phyloP scores from a whole-genome alignment of 2,888 invertebrate species.

The Cenopis cana region DNA sequence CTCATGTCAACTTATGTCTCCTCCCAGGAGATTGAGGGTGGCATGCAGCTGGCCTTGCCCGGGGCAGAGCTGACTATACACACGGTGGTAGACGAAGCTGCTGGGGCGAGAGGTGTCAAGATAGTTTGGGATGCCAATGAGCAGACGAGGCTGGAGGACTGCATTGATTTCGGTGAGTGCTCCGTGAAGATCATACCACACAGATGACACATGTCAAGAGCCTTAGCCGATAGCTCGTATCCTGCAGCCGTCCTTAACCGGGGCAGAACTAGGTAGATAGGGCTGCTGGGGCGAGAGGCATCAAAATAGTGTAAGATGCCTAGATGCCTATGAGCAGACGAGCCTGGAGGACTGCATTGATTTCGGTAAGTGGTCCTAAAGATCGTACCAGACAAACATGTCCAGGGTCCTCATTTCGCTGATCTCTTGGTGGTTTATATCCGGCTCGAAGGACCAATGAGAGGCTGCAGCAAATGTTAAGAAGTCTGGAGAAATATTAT shows the following conservation, averaged over 20 bases:
- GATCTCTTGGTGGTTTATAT: no score
- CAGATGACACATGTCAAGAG: no score
- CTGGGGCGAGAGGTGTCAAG: conserved; percentile 66
- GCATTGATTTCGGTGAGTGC: conserved; percentile 74
- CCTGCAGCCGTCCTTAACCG: no score
- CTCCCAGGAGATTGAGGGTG: conserved; percentile 65
- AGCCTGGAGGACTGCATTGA: conserved; percentile 81
- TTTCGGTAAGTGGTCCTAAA: conserved; percentile 62
- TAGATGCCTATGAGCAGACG: conserved; percentile 54
- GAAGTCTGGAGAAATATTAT: no score
- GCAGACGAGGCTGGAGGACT: conserved; percentile 74
- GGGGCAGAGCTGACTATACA: conserved; percentile 64
- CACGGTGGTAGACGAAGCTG: conserved; percentile 61
- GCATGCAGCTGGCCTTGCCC: conserved; percentile 63
- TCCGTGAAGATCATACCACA: background rate
- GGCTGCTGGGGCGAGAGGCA: no score
- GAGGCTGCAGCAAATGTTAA: no score
- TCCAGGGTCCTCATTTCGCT: no score
- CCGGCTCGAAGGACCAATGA: no score
- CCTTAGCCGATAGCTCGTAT: no score
- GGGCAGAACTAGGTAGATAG: no score
- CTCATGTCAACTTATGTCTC: conserved; percentile 61
- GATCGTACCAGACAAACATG: background rate
- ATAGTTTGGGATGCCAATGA: conserved; percentile 67
- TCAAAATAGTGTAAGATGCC: no score